A percentile compares a stretch with the other conserved stretches of the same genome.
These are phyloP conservation scores for Andrena cerasifolii DNA, from an alignment of 1,140 invertebrate genomes.

Conservation along the genomic window DNA sequence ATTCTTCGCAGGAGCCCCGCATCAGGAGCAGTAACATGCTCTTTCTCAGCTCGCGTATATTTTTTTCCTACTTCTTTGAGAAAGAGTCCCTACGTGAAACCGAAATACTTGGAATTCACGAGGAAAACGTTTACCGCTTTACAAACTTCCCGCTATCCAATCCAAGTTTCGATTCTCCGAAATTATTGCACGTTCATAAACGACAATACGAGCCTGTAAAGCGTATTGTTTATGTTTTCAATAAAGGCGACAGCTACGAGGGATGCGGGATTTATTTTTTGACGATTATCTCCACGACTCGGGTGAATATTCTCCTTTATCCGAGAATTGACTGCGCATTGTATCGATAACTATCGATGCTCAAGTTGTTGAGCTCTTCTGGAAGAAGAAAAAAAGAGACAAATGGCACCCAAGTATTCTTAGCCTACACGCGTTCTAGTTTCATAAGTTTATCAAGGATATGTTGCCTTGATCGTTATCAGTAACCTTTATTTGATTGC, in stretches of 20 bases:
- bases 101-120: background rate
- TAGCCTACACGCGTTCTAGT: constrained; percentile 7
- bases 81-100: background rate
- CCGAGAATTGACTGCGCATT: background rate
- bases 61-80: background rate
- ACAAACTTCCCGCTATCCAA: background rate
- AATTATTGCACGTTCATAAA: background rate
- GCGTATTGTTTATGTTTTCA: too few relatives aligned
- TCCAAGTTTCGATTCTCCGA: background rate
- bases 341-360: too few relatives aligned
- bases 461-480: constrained; percentile 18
- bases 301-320: background rate
- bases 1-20: background rate
- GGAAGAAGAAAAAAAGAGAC: constrained; percentile 1
- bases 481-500: constrained; percentile 17
- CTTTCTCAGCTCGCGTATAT: background rate
- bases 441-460: constrained; percentile 26
- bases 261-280: background rate
- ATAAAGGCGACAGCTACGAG: background rate
- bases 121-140: background rate
- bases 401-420: background rate
- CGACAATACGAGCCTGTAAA: too few relatives aligned
- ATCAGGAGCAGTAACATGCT: too few relatives aligned
- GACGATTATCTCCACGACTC: background rate
- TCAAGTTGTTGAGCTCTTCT: too few relatives aligned